Evolutionary conservation across 1,140 invertebrate species (phyloP).

Genomic region (Apis dorsata): DNA sequence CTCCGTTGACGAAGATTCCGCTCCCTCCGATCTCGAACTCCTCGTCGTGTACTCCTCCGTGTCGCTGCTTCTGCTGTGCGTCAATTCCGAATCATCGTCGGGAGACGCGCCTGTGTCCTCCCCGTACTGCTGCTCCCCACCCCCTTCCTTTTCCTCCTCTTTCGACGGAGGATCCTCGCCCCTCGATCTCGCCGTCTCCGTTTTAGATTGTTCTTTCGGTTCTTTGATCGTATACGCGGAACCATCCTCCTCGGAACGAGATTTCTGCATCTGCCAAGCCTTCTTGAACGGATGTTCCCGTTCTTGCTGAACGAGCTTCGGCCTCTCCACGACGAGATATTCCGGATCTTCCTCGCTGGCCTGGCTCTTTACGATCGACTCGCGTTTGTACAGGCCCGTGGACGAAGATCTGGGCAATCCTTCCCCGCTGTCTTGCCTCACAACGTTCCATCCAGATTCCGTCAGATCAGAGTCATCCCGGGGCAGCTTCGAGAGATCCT

Average conservation of each 20-base stretch:
- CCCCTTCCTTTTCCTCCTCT: constrained; percentile 17
- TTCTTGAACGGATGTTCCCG: constrained; percentile 78
- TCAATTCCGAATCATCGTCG: constrained; percentile 54
- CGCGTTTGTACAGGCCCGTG: constrained; percentile 74
- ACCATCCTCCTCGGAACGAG: constrained; percentile 77
- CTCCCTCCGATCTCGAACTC: constrained; percentile 51
- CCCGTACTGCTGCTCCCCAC: constrained; percentile 46
- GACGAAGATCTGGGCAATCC: constrained; percentile 53
- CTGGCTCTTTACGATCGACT: constrained; percentile 78
- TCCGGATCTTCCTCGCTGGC: constrained; percentile 79
- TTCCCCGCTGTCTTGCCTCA: constrained; percentile 59
- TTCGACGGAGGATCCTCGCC: constrained; percentile 21
- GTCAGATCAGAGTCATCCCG: constrained; percentile 55
- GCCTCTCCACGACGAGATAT: constrained; percentile 76
- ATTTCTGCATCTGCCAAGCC: constrained; percentile 79
- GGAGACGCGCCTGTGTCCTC: constrained; percentile 38
- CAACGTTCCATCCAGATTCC: constrained; percentile 54
- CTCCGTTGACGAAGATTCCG: constrained; percentile 43
- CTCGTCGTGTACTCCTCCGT: constrained; percentile 48
- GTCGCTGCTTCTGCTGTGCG: constrained; percentile 38
- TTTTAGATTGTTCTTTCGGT: constrained; percentile 52
- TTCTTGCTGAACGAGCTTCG: constrained; percentile 77
- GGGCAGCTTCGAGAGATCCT: constrained; percentile 72
- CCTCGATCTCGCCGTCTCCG: constrained; percentile 33
- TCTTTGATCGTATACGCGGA: constrained; percentile 71